These are phyloP conservation scores for Aurelia sp. DNA, from an alignment of 30 jellyfish, hydroid and myxozoan species.

Conservation along the genomic window DNA sequence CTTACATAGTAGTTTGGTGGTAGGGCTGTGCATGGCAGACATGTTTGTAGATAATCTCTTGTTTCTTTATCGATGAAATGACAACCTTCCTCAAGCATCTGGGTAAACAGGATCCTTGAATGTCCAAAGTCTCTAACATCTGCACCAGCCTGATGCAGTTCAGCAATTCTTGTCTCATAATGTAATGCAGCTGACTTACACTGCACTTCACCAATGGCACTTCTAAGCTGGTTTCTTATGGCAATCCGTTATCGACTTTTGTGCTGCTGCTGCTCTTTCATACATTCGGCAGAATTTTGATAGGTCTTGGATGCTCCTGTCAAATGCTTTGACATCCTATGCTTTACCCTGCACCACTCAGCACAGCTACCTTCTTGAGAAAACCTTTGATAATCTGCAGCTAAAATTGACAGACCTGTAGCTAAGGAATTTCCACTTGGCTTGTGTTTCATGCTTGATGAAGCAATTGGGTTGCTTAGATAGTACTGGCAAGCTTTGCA, in stretches of 20 bases:
- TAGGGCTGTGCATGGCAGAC: conserved; percentile 43
- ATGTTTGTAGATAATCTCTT: conserved; percentile 5
- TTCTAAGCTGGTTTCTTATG: conserved; percentile 14
- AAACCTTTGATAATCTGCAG: too few species aligned
- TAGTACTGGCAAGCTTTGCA: too few species aligned
- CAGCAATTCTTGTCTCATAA: conserved; percentile 37
- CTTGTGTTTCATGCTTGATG: too few species aligned
- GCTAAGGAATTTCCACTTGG: too few species aligned
- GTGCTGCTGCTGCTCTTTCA: neutral
- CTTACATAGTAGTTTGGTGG: conserved; percentile 53
- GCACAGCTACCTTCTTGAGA: too few species aligned
- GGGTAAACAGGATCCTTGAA: conserved; percentile 17
- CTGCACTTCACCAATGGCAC: conserved; percentile 29
- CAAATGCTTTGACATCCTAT: conserved; percentile 1
- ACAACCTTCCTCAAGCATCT: conserved; percentile 16
- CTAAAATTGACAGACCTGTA: too few species aligned
- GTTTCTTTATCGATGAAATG: conserved; percentile 14
- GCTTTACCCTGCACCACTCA: conserved; percentile 2
- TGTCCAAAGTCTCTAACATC: conserved; percentile 33
- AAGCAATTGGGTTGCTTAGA: too few species aligned
- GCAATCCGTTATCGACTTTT: neutral
- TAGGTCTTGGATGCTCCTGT: conserved; percentile 14
- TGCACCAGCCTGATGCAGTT: conserved; percentile 19
- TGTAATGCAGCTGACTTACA: conserved; percentile 33
- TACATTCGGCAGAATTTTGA: neutral